Base-by-base conservation (phyloP, 2,888 invertebrate genomes). In the Pteria penguin region DNA sequence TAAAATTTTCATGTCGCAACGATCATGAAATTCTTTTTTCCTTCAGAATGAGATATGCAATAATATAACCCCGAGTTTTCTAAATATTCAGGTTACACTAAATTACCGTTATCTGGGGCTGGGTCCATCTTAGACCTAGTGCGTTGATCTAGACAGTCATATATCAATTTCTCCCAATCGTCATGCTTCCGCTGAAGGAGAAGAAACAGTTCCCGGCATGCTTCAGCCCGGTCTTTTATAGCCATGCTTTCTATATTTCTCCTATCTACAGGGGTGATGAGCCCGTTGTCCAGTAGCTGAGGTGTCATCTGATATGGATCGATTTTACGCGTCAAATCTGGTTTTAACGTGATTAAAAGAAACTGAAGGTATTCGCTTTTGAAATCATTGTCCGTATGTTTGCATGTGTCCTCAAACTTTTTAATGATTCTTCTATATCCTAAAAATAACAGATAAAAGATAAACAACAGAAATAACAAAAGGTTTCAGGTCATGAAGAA, bases 91-190 rank as follows among this genome's bases (percentile, higher is more conserved):
- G n/a, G n/a, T n/a, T n/a, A n/a, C 4, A n/a, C 4, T 22, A 8
- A 54, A 4, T 4, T 61, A 70, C 70, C 61, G 27, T 27, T 18
- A 11, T 31, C 57, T 29, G 70, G 33, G n/a, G 45, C 32, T n/a
- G 70, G 70, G 14, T 70, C 61, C 14, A 70, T 52, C 32, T 70
- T 70, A n/a, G 57, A 26, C 31, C 33, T 27, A 22, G 61, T n/a
- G 18, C 1, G 18, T n/a, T 33, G 60, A 26, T 68, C 57, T 2
- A 70, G 14, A n/a, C 57, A 29, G 8, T 61, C 52, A 18, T 57
- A 36, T 26, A 70, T 31, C 4, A 29, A 14, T 11, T 29, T 33
- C 5, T 31, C 45, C 70, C 70, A 70, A 29, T 70, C 29, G 14
- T 36, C 22, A n/a, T 45, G 33, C 27, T 33, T 61, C 24, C 45